phyloP scores from a whole-genome alignment of 2,797 vertebrate genomes.

The Coccyzus lansbergi region DNA sequence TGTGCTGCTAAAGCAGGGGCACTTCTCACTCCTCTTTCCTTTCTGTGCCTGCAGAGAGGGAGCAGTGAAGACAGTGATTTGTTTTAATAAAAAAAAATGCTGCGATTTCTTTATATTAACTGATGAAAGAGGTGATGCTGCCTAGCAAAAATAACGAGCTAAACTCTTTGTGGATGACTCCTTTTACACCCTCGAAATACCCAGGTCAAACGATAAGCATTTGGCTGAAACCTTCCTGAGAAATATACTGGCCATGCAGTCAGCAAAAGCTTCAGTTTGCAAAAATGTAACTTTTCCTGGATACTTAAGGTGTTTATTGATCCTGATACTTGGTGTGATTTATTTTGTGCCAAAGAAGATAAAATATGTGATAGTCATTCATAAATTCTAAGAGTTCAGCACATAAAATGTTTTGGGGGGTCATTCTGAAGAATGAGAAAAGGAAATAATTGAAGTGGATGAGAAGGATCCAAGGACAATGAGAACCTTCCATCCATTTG shows the following conservation, averaged over 20 bases:
- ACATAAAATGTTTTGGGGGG: neutral
- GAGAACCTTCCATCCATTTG: neutral
- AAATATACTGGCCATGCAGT: neutral
- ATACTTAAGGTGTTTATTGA: neutral
- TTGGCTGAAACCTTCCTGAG: neutral
- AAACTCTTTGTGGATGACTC: neutral
- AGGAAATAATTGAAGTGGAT: neutral
- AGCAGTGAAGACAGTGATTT: neutral
- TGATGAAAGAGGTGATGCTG: neutral
- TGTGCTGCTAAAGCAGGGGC: neutral
- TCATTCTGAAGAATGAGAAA: neutral
- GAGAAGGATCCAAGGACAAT: neutral
- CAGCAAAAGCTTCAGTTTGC: neutral
- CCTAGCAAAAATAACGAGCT: neutral
- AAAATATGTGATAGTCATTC: neutral
- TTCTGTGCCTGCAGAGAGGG: neutral
- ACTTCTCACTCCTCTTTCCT: neutral
- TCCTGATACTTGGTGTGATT: neutral
- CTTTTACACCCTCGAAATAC: neutral
- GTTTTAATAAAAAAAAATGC: neutral
- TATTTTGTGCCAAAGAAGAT: neutral
- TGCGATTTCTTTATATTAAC: neutral
- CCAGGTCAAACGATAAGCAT: neutral
- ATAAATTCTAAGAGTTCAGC: neutral
- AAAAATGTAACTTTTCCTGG: neutral